Evolutionary conservation across 2,113 vertebrate genomes (phyloP).

Genomic region (Cairina moschata): DNA sequence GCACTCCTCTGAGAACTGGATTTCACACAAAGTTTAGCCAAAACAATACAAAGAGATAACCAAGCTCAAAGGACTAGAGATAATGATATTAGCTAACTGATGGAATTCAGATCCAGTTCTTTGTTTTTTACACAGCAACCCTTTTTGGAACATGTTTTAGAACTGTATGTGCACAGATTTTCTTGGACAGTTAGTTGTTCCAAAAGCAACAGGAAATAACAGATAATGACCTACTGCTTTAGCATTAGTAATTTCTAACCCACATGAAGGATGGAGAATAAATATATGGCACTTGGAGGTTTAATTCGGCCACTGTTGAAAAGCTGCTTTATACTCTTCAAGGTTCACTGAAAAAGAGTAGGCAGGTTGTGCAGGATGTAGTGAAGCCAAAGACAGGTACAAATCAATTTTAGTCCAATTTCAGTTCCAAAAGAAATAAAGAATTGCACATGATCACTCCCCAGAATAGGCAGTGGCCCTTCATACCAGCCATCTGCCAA

Average conservation of each 20-base stretch:
- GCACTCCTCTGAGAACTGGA: background rate
- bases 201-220: conserved; percentile 76
- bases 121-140: conserved; percentile 28
- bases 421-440: background rate
- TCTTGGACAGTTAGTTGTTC: conserved; percentile 41
- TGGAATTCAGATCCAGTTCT: background rate
- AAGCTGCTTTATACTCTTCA: background rate
- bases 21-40: background rate
- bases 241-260: conserved; percentile 40
- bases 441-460: background rate
- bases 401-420: background rate
- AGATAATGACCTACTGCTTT: conserved; percentile 47
- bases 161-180: conserved; percentile 19
- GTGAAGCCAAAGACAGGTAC: background rate
- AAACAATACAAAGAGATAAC: background rate
- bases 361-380: background rate
- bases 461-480: background rate
- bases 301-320: background rate
- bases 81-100: background rate
- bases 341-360: background rate
- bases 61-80: background rate
- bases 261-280: background rate
- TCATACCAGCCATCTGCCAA: background rate
- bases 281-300: background rate
- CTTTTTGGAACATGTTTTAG: conserved; percentile 45